Conservation (phyloP, 2,113 vertebrate species). For the Grallaria varia region DNA sequence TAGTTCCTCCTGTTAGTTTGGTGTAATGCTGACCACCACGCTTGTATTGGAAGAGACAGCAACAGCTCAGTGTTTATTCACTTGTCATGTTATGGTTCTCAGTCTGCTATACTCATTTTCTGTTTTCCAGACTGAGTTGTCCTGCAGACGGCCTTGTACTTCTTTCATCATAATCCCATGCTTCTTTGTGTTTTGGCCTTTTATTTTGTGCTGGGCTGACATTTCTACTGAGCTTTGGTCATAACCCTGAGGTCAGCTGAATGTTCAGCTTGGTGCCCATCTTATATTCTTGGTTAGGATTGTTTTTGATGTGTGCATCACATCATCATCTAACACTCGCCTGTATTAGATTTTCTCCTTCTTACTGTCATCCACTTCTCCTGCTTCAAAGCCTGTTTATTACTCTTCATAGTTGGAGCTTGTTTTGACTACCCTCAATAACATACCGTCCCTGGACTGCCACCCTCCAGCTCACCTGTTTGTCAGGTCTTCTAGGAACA, state of each 20-base stretch:
- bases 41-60: background rate
- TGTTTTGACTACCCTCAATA: background rate
- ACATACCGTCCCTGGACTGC: background rate
- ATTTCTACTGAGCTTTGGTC: background rate
- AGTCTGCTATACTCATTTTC: background rate
- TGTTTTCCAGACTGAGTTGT: background rate
- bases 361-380: background rate
- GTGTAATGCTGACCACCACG: background rate
- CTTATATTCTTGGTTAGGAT: background rate
- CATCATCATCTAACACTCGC: background rate
- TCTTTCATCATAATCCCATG: background rate
- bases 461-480: background rate
- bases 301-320: fast-evolving
- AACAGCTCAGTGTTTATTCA: constrained; percentile 4
- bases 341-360: background rate
- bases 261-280: background rate
- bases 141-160: background rate
- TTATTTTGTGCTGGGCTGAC: background rate
- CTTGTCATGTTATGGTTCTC: background rate
- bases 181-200: background rate
- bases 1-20: background rate
- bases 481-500: background rate
- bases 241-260: background rate
- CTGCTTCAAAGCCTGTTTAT: background rate
- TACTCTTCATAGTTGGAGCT: background rate